These are phyloP conservation scores for Okamejei kenojei DNA, from an alignment of 2,797 vertebrate species.

Conservation along the genomic window DNA sequence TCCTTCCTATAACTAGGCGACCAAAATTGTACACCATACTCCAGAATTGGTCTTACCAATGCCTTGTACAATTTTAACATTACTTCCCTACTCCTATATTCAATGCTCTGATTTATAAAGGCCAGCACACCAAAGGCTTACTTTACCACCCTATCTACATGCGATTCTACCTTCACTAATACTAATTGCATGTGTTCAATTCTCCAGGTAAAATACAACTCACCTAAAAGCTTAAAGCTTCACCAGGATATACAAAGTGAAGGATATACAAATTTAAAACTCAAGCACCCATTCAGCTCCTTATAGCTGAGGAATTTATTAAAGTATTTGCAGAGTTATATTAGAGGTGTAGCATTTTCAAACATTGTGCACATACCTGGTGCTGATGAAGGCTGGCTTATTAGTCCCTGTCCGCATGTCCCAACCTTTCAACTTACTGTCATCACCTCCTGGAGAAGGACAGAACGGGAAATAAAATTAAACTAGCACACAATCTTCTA, in stretches of 20 bases:
- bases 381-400: constrained; percentile 68
- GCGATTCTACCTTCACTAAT: no score
- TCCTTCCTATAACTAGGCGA: no score
- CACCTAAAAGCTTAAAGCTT: neutral
- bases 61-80: no score
- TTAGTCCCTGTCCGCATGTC: constrained; percentile 66
- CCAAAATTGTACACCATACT: no score
- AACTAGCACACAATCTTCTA: no score
- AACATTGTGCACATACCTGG: constrained; percentile 54
- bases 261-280: neutral
- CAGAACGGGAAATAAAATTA: neutral
- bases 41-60: no score
- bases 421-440: constrained; percentile 85
- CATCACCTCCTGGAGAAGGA: constrained; percentile 75
- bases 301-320: no score
- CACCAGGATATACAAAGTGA: neutral
- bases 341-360: neutral
- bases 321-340: no score
- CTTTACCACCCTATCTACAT: no score
- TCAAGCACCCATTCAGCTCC: neutral
- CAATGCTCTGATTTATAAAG: no score
- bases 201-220: neutral
- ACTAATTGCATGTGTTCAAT: neutral
- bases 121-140: no score
- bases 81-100: no score